Evolutionary conservation across 2,888 invertebrate genomes (phyloP).

Genomic region (Phyllotreta striolata): DNA sequence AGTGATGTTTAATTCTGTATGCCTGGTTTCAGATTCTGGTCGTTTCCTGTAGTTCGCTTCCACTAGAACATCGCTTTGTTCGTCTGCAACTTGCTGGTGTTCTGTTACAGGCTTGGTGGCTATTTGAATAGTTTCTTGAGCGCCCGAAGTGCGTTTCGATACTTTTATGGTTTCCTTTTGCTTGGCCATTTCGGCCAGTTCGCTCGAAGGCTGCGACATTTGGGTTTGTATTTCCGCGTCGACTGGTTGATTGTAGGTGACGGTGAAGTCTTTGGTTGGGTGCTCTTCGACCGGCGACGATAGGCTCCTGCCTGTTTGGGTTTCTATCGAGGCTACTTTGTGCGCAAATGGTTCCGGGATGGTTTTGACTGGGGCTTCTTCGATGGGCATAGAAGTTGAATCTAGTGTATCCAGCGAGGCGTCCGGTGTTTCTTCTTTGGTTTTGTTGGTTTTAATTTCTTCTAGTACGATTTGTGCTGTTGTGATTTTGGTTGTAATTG

Average conservation of each 20-base stretch:
- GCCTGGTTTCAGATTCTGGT: conserved; percentile 63
- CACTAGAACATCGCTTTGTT: conserved; percentile 70
- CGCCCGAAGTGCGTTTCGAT: conserved; percentile 68
- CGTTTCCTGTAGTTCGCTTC: conserved; percentile 75
- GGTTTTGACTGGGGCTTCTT: conserved; percentile 62
- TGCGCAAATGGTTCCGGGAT: conserved; percentile 43
- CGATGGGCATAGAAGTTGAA: conserved; percentile 75
- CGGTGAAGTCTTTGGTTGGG: conserved; percentile 63
- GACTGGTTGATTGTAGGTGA: conserved; percentile 65
- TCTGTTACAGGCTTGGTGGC: conserved; percentile 69
- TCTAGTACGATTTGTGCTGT: conserved; percentile 63
- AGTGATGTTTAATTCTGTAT: conserved; percentile 75
- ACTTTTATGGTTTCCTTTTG: conserved; percentile 72
- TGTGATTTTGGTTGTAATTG: conserved; percentile 69
- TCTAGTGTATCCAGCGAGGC: conserved; percentile 70
- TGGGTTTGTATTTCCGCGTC: conserved; percentile 69
- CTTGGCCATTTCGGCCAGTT: conserved; percentile 58
- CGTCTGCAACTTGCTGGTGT: conserved; percentile 63
- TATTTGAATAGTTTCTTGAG: conserved; percentile 76
- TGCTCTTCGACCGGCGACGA: conserved; percentile 57
- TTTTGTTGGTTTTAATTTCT: conserved; percentile 51
- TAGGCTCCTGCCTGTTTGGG: conserved; percentile 73
- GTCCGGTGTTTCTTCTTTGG: conserved; percentile 56
- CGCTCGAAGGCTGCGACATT: conserved; percentile 49
- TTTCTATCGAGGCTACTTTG: conserved; percentile 64